Evolutionary conservation across 2,113 vertebrate species (phyloP).

Genomic region (Carassius auratus): DNA sequence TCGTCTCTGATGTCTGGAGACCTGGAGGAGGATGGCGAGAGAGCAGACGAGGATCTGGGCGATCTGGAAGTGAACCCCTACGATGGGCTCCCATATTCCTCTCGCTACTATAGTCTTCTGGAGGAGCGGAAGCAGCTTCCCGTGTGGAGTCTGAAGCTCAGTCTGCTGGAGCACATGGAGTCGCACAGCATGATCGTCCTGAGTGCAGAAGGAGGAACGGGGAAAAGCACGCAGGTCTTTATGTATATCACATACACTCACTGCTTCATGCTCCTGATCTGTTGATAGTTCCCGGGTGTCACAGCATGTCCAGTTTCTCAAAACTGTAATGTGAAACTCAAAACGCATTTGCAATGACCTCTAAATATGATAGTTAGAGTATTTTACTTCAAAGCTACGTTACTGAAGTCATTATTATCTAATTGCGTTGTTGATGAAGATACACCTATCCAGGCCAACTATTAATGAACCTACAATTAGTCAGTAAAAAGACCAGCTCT

Average conservation of each 20-base stretch:
- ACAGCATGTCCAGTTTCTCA: too few relatives aligned
- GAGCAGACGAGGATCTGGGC: slow-evolving; percentile 59
- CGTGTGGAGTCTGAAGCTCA: slow-evolving; percentile 81
- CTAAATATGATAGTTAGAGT: not conserved
- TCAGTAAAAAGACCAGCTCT: not conserved
- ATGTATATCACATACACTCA: not conserved
- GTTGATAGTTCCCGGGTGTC: not conserved
- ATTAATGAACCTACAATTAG: not conserved
- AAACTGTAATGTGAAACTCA: not conserved
- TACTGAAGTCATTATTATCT: not conserved
- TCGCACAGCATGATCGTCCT: slow-evolving; percentile 83
- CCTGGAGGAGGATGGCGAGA: slow-evolving; percentile 63
- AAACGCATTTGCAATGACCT: not conserved
- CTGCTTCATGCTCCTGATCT: not conserved
- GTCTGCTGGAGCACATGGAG: slow-evolving; percentile 86
- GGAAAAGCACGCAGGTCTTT: slow-evolving; percentile 92
- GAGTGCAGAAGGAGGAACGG: slow-evolving; percentile 81
- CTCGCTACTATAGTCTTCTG: slow-evolving; percentile 88
- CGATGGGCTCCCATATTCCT: slow-evolving; percentile 92
- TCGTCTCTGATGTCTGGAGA: slow-evolving; percentile 75
- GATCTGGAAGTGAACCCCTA: slow-evolving; percentile 95
- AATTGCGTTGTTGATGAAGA: not conserved
- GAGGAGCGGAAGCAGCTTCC: slow-evolving; percentile 80
- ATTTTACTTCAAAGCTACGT: not conserved
- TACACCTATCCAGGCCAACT: too few relatives aligned